A percentile compares a stretch with the other conserved stretches of the same genome.
Evolutionary conservation across 1,140 invertebrate genomes (phyloP).

Genomic region (Kradibia gibbosae): DNA sequence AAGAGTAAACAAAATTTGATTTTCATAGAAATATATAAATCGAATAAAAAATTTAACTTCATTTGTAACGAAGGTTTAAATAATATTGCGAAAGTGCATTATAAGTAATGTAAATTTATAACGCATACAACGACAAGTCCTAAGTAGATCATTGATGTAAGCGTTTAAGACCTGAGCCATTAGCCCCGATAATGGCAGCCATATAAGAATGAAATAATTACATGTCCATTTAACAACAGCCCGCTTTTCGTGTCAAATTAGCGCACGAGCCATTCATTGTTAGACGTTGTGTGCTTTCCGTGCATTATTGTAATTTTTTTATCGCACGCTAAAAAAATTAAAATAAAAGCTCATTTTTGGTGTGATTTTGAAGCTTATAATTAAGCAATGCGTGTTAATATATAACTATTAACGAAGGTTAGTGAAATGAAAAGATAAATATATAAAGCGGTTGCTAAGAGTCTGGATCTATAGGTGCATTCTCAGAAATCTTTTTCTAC

Average conservation of each 20-base stretch:
- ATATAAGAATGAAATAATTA: constrained; percentile 2
- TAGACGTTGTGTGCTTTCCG: too few species aligned
- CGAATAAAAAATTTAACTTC: not conserved
- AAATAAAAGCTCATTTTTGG: too few species aligned
- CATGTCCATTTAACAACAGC: not conserved
- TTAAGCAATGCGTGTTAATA: too few species aligned
- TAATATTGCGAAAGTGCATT: not conserved
- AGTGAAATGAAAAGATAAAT: too few species aligned
- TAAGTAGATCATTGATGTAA: not conserved
- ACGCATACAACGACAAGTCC: not conserved
- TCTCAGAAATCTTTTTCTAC: too few species aligned
- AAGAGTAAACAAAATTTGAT: not conserved
- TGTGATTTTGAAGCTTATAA: too few species aligned
- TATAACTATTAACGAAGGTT: too few species aligned
- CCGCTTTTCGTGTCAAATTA: not conserved
- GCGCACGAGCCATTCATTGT: not conserved
- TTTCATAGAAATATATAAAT: not conserved
- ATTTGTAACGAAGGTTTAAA: not conserved
- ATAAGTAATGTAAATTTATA: not conserved
- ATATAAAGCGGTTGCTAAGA: too few species aligned
- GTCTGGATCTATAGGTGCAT: too few species aligned
- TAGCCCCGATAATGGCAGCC: not conserved
- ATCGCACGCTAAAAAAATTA: too few species aligned
- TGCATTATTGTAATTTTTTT: too few species aligned
- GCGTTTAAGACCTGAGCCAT: not conserved